phyloP scores from a whole-genome alignment of 30 jellyfish, hydroid and myxozoan genomes.

The Cassiopea andromeda region DNA sequence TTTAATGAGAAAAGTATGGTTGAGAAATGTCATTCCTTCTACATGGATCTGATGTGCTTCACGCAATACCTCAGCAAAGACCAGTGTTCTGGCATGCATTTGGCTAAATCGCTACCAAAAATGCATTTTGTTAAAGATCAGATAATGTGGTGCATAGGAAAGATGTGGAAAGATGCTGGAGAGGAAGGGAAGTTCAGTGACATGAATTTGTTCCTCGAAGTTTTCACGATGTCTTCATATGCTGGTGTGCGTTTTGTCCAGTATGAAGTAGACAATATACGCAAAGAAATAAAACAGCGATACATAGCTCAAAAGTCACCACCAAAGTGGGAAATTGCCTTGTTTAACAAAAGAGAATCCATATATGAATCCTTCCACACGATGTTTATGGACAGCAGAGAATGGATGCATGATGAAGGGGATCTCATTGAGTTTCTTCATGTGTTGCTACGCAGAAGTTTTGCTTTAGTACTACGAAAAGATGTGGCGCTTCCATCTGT shows the following conservation, averaged over 20 bases:
- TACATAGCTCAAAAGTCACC: neutral
- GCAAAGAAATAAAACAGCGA: constrained; percentile 13
- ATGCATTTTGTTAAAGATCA: constrained; percentile 53
- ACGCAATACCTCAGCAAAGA: neutral
- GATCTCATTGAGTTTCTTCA: constrained; percentile 26
- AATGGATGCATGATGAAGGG: constrained; percentile 50
- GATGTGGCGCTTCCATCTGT: constrained; percentile 7
- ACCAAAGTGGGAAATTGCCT: constrained; percentile 21
- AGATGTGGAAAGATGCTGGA: constrained; percentile 31
- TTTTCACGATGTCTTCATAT: constrained; percentile 15
- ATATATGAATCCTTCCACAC: constrained; percentile 32
- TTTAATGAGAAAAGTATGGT: constrained; percentile 7
- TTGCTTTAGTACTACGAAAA: constrained; percentile 2
- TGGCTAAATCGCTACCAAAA: constrained; percentile 53
- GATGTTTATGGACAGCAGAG: constrained; percentile 38
- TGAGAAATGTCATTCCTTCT: constrained; percentile 26
- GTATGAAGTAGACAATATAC: constrained; percentile 24
- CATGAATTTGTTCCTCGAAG: constrained; percentile 51
- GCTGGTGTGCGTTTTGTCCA: constrained; percentile 20
- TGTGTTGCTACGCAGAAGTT: constrained; percentile 36
- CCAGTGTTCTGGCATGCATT: constrained; percentile 31
- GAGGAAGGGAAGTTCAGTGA: constrained; percentile 25
- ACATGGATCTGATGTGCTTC: constrained; percentile 31
- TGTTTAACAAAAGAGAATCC: neutral
- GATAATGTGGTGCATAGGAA: constrained; percentile 45